Evolutionary conservation across 2,888 invertebrate genomes (phyloP), one percentile per base, ranked within the genome.

Genomic region (Slavum lentiscoides): DNA sequence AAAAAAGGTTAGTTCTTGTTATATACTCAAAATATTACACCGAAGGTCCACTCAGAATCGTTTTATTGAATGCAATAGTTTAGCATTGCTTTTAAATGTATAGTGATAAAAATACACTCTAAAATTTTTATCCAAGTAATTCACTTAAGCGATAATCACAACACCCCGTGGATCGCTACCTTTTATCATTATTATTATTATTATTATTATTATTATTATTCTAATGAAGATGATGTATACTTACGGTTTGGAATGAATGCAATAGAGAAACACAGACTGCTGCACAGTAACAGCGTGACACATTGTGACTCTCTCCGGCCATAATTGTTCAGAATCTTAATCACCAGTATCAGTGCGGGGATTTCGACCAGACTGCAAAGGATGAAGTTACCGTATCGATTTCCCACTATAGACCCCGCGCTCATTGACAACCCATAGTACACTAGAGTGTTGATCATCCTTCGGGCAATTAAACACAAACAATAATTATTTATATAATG

Each of bases 371-470:
- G 58, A 9, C 74, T 70, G 58, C 84, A 83, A 61, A 84, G 21
- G 92, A 93, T 91, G 84, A 93, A 94, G 86, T 94, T 94, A 17
- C 92, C 86, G 85, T 94, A 94, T 84, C 90, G 91, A 86, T 93
- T 91, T 1, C 93, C 93, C 30, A 90, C 90, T 69, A 94, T 87
- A 0, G 91, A 89, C 5, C 93, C 93, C 0, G 94, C 91, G 86
- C 93, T 93, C 81, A 94, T 88, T 0, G 92, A 92, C 62, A 94
- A 86, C 0, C 94, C 94, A 85, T 93, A 94, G 86, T 93, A 94
- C 23, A 94, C 91, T 83, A 94, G 91, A 0, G 92, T 91, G 84
- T 92, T 91, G 0, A 93, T 91, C 37, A 93, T 90, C 86, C 86
- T 86, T 49, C 49, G 49, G 49, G 49, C 49, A 15, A 49, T 13